Conservation (phyloP, 2,888 invertebrate species). For the Eugnorisma glareosa region DNA sequence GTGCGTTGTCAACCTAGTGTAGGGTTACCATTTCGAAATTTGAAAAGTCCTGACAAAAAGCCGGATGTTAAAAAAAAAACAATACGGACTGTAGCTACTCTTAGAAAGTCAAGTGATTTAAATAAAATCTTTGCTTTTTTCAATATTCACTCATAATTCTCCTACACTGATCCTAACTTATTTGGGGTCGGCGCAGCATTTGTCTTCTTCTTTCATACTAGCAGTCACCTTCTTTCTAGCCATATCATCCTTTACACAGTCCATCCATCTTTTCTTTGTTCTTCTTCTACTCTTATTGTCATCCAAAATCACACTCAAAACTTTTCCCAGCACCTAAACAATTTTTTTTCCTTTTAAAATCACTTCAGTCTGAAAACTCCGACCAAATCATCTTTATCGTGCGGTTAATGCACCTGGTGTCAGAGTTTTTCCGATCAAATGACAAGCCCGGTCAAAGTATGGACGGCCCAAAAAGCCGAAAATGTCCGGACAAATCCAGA, state of each 20-base stretch:
- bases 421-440: too few species aligned
- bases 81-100: too few species aligned
- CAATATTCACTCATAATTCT: neutral
- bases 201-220: neutral
- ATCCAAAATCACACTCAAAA: neutral
- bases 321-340: neutral
- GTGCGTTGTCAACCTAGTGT: constrained; percentile 19
- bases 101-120: neutral
- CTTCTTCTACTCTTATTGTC: neutral
- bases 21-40: constrained; percentile 4
- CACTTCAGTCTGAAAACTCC: neutral
- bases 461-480: neutral
- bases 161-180: neutral
- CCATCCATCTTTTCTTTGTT: neutral
- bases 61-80: neutral
- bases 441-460: neutral
- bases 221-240: neutral
- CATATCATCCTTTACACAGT: neutral
- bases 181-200: neutral
- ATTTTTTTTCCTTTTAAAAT: neutral
- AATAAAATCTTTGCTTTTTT: neutral
- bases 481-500: neutral
- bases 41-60: neutral
- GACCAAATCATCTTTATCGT: too few species aligned
- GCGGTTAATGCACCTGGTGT: too few species aligned